phyloP scores from a whole-genome alignment of 2,888 invertebrate genomes.

The Cordilura impudica region DNA sequence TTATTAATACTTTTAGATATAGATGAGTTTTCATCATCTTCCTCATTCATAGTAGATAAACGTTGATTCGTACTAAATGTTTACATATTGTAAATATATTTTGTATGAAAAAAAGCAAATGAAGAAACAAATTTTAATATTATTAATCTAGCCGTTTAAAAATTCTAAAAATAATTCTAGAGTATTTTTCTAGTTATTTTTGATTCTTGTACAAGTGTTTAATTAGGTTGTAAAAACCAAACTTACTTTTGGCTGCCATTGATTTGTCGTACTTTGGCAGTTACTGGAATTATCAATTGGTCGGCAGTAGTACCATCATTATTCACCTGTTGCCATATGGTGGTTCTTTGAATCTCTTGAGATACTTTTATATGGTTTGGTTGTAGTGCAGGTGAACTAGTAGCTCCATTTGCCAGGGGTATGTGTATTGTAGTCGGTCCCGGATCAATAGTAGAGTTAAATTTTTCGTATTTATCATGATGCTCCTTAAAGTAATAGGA shows the following conservation, averaged over 20 bases:
- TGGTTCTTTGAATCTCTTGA: slow-evolving; percentile 94
- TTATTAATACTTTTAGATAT: slow-evolving; percentile 50
- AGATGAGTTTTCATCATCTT: slow-evolving; percentile 82
- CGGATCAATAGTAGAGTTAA: slow-evolving; percentile 62
- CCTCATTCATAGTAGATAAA: slow-evolving; percentile 91
- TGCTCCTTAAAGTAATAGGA: slow-evolving; percentile 72
- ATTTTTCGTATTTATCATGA: slow-evolving; percentile 67
- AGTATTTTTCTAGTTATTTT: neutral
- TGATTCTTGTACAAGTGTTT: neutral
- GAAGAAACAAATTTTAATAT: neutral
- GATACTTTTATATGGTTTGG: slow-evolving; percentile 91
- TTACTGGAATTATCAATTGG: slow-evolving; percentile 74
- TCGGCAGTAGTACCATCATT: slow-evolving; percentile 78
- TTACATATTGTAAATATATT: neutral
- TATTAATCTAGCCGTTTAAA: neutral
- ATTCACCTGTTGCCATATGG: slow-evolving; percentile 96
- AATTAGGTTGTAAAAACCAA: neutral
- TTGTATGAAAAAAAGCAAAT: neutral
- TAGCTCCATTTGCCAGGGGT: slow-evolving; percentile 88
- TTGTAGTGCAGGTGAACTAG: slow-evolving; percentile 80
- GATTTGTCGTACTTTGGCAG: slow-evolving; percentile 76
- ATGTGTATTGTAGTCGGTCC: slow-evolving; percentile 78
- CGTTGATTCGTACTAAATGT: slow-evolving; percentile 76
- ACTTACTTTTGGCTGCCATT: slow-evolving; percentile 77
- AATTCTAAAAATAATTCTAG: neutral